These are phyloP conservation scores for Enteromius viviparus DNA, from an alignment of 2,797 vertebrate species.

Conservation along the genomic window DNA sequence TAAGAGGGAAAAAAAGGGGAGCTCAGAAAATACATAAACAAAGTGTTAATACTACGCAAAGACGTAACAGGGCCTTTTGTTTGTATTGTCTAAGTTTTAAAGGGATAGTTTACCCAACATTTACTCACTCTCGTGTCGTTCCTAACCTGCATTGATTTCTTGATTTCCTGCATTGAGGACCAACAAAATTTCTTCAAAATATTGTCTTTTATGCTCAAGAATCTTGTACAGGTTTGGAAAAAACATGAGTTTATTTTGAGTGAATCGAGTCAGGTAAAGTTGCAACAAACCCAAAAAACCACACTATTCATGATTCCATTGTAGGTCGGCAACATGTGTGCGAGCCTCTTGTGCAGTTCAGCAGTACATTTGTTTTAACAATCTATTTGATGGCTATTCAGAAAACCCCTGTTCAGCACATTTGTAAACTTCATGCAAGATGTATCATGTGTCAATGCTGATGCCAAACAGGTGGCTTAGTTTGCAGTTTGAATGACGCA, in stretches of 20 bases:
- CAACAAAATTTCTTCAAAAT: background rate
- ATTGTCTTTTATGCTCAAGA: background rate
- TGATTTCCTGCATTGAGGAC: no score
- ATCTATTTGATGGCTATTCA: conserved; percentile 32
- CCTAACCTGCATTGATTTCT: background rate
- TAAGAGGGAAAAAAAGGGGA: no score
- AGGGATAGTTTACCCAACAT: background rate
- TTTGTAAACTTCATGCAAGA: conserved; percentile 15
- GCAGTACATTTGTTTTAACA: conserved; percentile 41
- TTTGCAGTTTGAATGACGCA: background rate
- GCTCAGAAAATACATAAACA: no score
- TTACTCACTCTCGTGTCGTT: background rate
- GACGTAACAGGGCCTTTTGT: background rate
- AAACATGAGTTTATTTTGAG: background rate
- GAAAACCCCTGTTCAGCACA: conserved; percentile 26
- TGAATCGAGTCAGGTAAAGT: background rate
- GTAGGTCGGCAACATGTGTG: background rate
- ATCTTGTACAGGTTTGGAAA: background rate
- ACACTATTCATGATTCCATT: background rate
- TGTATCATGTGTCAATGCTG: conserved; percentile 22
- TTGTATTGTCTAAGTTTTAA: background rate
- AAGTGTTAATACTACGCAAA: no score
- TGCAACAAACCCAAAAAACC: background rate
- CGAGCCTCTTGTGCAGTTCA: background rate
- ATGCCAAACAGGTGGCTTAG: conserved; percentile 38